Evolutionary conservation across 2,888 invertebrate species (phyloP), one percentile per base, ranked within the genome.

Genomic region (Athalia circularis): DNA sequence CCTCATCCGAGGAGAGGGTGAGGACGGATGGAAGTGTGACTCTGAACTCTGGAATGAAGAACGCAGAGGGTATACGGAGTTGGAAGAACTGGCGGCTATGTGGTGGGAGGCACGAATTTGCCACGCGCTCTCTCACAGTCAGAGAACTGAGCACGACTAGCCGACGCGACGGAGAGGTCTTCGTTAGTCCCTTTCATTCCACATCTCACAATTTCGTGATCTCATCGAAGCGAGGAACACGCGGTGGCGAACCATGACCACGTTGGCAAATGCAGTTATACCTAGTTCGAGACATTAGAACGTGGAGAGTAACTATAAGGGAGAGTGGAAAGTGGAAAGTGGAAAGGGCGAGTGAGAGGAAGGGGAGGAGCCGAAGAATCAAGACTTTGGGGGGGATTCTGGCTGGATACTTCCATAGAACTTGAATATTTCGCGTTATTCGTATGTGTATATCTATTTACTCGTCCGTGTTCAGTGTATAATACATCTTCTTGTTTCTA

Each of bases 131-230:
- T 29, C 29, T 29, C 29, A 45, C 9, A 72, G 72, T 15, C n/a
- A n/a, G n/a, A n/a, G n/a, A n/a, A 72, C 59, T 72, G 72, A 72
- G 72, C 72, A 59, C 72, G 52, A 72, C 72, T 72, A 72, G 72
- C 57, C 59, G 59, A 43, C 45, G n/a, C 57, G 45, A 9, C 45
- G n/a, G 7, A 54, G 59, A 72, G 72, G 59, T 72, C 72, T 78
- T 80, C 79, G 67, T 81, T 80, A 80, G 80, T 65, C 59, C 77
- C 79, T 76, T 79, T 79, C 79, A 67, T 70, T 68, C 77, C 68
- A 78, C 80, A 67, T 80, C 68, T 78, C 65, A n/a, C 50, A 59
- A 72, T 72, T 72, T 72, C 57, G 72, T 72, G 72, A 72, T 72
- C 72, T 72, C 72, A 13, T 13, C 72, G 15, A 72, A 47, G 72